Conservation (phyloP, 2,888 invertebrate species). For the Prenolepis imparis region DNA sequence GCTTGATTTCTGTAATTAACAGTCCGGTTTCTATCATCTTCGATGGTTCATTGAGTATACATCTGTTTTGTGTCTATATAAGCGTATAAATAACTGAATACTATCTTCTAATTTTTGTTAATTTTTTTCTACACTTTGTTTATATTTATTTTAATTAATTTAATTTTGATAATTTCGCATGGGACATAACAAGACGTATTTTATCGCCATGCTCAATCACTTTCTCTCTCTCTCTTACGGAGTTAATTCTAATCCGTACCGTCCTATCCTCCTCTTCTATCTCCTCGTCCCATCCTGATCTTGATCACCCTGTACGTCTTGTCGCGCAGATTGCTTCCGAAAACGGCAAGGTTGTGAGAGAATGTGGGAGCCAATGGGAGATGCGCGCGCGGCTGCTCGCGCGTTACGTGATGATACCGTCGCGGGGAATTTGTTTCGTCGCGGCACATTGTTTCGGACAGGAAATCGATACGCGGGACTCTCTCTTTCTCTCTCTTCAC, state of each 20-base stretch:
- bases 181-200: slow-evolving; percentile 7
- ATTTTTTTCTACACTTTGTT: neutral
- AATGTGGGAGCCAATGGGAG: slow-evolving; percentile 9
- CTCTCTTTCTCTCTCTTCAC: slow-evolving; percentile 21
- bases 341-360: slow-evolving; percentile 37
- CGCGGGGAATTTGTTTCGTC: slow-evolving; percentile 66
- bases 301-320: neutral
- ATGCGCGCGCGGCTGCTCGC: slow-evolving; percentile 40
- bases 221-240: slow-evolving; percentile 2
- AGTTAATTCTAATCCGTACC: slow-evolving; percentile 29
- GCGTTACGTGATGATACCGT: slow-evolving; percentile 55
- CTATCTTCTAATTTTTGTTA: neutral
- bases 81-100: neutral
- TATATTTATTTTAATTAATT: neutral
- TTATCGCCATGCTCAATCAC: slow-evolving; percentile 23
- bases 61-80: slow-evolving; percentile 7
- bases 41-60: neutral
- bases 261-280: neutral
- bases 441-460: slow-evolving; percentile 74
- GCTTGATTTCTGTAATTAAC: slow-evolving; percentile 45
- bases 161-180: slow-evolving; percentile 8
- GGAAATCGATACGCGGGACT: slow-evolving; percentile 77
- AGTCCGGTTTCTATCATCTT: neutral
- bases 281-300: neutral
- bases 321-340: slow-evolving; percentile 27